These are phyloP conservation scores for Galerucella nymphaeae DNA, from an alignment of 2,888 invertebrate species.

Conservation along the genomic window DNA sequence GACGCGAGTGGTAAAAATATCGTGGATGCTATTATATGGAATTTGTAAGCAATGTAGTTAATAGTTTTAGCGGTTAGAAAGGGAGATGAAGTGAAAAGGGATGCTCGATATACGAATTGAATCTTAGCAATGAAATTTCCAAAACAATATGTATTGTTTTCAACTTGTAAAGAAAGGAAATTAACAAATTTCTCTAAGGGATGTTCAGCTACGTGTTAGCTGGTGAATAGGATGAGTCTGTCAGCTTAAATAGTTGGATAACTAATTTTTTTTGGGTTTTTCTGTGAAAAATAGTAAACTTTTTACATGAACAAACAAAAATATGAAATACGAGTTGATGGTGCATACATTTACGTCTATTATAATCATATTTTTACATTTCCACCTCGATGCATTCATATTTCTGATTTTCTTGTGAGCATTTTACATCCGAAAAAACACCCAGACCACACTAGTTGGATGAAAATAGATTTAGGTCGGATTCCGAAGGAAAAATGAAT, in stretches of 20 bases:
- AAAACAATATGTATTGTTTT: constrained; percentile 40
- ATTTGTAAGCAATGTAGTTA: background rate
- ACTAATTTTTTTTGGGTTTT: too few species aligned
- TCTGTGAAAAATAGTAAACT: too few species aligned
- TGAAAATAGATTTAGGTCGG: constrained; percentile 55
- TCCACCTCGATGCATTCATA: background rate
- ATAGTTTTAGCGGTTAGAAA: constrained; percentile 45
- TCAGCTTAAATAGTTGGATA: too few species aligned
- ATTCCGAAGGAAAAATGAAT: constrained; percentile 57
- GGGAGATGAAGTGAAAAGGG: background rate
- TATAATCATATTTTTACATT: background rate
- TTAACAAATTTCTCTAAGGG: constrained; percentile 44
- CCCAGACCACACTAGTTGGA: constrained; percentile 41
- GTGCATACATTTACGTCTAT: too few species aligned
- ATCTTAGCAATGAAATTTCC: constrained; percentile 40
- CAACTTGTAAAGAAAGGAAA: constrained; percentile 45
- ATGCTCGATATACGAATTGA: constrained; percentile 32
- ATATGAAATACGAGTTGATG: too few species aligned
- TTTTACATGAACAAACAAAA: too few species aligned
- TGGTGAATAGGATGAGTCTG: too few species aligned
- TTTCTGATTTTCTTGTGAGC: constrained; percentile 7
- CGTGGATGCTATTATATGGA: background rate
- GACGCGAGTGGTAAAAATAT: too few species aligned
- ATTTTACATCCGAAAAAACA: constrained; percentile 16
- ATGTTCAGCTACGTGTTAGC: too few species aligned